A percentile compares a stretch with the other conserved stretches of the same genome.
phyloP scores from a whole-genome alignment of 2,797 vertebrate genomes.

The Tangara arthus region DNA sequence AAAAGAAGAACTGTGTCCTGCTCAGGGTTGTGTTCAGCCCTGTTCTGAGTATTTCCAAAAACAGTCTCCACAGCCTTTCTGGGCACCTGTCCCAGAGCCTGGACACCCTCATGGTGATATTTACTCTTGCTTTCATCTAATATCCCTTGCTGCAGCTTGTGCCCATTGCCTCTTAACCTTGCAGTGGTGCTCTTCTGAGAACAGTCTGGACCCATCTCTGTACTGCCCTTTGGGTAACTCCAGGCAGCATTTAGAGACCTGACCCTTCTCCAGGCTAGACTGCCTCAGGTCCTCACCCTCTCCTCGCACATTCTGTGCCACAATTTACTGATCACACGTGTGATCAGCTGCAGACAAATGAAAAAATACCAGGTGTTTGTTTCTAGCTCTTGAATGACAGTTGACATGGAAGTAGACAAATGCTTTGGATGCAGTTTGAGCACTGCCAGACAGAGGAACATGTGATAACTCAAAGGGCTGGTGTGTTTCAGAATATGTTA shows the following conservation, averaged over 20 bases:
- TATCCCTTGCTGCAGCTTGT: not conserved
- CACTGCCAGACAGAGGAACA: not conserved
- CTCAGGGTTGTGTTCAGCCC: not conserved
- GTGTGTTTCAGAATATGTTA: not conserved
- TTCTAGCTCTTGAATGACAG: not conserved
- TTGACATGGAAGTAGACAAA: not conserved
- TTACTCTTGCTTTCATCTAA: conserved; percentile 3
- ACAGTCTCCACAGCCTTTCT: not conserved
- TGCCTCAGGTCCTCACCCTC: not conserved
- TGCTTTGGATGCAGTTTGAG: not conserved
- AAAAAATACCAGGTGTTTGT: not conserved
- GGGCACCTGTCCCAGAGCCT: not conserved
- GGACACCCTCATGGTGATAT: not conserved
- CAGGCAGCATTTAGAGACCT: not conserved
- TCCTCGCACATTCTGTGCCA: not conserved
- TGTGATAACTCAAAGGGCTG: not conserved
- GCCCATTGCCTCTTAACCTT: not conserved
- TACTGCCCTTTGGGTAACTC: not conserved
- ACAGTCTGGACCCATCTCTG: not conserved
- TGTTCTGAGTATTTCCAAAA: not conserved
- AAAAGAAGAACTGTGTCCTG: not conserved
- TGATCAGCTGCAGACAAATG: not conserved
- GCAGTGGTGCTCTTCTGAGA: not conserved
- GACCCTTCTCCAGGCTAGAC: not conserved
- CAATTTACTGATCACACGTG: not conserved